Evolutionary conservation across 92 coral and sea anemone genomes (phyloP).

Genomic region (Porites divaricata): DNA sequence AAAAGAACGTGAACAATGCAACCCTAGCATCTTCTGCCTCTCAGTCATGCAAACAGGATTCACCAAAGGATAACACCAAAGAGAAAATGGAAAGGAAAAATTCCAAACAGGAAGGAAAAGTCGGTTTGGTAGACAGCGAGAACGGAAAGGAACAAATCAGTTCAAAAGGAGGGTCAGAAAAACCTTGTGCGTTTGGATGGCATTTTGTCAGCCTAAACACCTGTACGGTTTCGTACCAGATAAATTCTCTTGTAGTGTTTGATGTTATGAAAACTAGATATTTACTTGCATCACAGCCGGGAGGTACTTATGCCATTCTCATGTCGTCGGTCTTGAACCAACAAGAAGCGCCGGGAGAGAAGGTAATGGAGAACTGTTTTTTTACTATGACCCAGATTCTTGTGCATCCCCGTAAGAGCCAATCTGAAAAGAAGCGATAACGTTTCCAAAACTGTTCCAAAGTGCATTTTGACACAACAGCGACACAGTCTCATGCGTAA

Average conservation of each 20-base stretch:
- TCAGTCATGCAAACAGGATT: neutral
- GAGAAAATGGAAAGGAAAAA: slow-evolving; percentile 2
- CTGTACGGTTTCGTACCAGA: slow-evolving; percentile 86
- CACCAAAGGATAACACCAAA: neutral
- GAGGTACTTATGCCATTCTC: slow-evolving; percentile 80
- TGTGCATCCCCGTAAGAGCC: too few relatives aligned
- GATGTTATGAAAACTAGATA: slow-evolving; percentile 63
- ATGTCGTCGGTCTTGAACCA: slow-evolving; percentile 30
- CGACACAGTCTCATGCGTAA: too few relatives aligned
- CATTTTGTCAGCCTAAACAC: slow-evolving; percentile 58
- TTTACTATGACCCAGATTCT: too few relatives aligned
- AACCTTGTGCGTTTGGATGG: neutral
- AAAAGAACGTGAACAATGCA: neutral
- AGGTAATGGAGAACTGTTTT: slow-evolving; percentile 5
- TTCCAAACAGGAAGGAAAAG: slow-evolving; percentile 10
- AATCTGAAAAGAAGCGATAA: too few relatives aligned
- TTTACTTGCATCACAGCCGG: slow-evolving; percentile 94
- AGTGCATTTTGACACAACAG: too few relatives aligned
- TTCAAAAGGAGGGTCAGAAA: neutral
- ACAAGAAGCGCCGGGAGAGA: slow-evolving; percentile 5
- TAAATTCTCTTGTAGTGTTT: slow-evolving; percentile 80
- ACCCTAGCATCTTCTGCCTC: neutral
- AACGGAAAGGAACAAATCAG: neutral
- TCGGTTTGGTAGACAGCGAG: neutral
- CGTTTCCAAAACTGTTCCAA: too few relatives aligned